Evolutionary conservation across 2,113 vertebrate genomes (phyloP).

Genomic region (Noturus placidus): DNA sequence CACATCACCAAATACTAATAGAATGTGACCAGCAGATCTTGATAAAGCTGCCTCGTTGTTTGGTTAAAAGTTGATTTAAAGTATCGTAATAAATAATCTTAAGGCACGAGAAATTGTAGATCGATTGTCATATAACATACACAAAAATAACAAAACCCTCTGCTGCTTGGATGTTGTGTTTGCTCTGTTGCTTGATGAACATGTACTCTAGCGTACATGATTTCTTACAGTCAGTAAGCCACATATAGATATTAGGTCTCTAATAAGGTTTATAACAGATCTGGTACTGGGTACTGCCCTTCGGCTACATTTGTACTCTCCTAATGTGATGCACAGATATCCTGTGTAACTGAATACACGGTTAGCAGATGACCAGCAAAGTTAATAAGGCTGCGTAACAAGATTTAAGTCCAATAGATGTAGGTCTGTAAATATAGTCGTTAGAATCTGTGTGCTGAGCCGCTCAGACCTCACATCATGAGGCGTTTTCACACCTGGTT

Average conservation of each 20-base stretch:
- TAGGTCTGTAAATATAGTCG: background rate
- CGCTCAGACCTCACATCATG: background rate
- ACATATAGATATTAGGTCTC: background rate
- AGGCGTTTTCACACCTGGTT: too few species aligned
- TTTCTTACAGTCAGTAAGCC: background rate
- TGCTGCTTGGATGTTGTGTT: background rate
- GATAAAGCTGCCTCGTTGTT: too few species aligned
- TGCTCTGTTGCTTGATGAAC: background rate
- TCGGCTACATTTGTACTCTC: background rate
- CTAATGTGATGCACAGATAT: background rate
- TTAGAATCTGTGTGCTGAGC: background rate
- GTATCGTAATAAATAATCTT: background rate
- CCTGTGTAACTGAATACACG: slow-evolving; percentile 3
- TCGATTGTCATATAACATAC: background rate
- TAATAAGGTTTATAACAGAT: background rate
- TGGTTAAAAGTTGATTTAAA: background rate
- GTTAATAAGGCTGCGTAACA: background rate
- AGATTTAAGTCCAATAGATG: background rate
- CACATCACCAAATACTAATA: background rate
- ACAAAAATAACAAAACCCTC: background rate
- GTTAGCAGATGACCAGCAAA: background rate
- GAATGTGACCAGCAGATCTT: too few species aligned
- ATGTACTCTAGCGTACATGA: background rate
- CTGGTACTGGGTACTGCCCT: background rate
- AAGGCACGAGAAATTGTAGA: background rate